These are phyloP conservation scores for Alentia gelatinosa DNA, from an alignment of 2,888 invertebrate species.

Conservation along the genomic window DNA sequence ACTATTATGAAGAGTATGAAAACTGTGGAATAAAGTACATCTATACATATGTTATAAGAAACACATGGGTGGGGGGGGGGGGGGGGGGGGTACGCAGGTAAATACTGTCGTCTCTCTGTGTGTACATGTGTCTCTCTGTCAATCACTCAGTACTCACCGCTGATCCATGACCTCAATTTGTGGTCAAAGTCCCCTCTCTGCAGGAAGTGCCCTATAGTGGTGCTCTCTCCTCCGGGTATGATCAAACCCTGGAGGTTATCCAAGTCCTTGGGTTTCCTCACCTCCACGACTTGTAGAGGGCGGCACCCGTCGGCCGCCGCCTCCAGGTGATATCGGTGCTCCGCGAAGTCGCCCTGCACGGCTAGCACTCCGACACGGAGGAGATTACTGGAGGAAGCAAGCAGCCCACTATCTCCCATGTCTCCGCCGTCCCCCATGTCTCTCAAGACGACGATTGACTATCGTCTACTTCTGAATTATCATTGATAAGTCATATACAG, in stretches of 20 bases:
- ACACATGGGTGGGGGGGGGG: no score
- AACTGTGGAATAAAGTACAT: no score
- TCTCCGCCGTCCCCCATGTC: no score
- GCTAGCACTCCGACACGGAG: slow-evolving; percentile 76
- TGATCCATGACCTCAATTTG: slow-evolving; percentile 48
- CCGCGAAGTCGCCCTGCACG: slow-evolving; percentile 76
- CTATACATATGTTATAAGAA: no score
- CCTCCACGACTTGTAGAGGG: slow-evolving; percentile 66
- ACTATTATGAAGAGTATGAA: no score
- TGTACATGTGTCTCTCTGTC: no score
- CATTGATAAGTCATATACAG: no score
- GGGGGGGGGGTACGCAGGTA: no score
- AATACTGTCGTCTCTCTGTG: no score
- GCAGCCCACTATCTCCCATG: no score
- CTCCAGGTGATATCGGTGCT: slow-evolving; percentile 71
- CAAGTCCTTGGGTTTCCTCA: slow-evolving; percentile 61
- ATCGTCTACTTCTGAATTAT: background rate
- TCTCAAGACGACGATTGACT: background rate
- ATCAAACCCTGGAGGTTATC: slow-evolving; percentile 72
- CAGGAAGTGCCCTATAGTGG: slow-evolving; percentile 74
- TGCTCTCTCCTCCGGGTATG: slow-evolving; percentile 78
- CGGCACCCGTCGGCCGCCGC: slow-evolving; percentile 66
- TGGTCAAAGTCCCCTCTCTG: slow-evolving; percentile 66
- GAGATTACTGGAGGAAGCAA: no score
- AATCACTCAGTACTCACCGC: slow-evolving; percentile 45